Conservation (phyloP, 2,888 invertebrate species). For the Conus canariensis region DNA sequence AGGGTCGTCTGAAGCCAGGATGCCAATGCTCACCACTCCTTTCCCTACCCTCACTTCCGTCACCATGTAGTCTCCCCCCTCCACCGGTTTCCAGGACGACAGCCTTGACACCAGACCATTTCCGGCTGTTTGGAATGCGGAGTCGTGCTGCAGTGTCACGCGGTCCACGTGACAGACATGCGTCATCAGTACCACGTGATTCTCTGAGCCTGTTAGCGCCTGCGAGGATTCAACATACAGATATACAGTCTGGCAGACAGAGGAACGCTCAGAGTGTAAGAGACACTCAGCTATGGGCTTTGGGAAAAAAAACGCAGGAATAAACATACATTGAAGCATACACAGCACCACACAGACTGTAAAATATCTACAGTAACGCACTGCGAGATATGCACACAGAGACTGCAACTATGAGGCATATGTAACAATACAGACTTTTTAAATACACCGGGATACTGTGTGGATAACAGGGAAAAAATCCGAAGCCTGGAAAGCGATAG, state of each 20-base stretch:
- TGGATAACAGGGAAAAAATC: too few relatives aligned
- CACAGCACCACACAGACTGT: too few relatives aligned
- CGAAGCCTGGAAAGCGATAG: too few relatives aligned
- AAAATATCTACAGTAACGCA: too few relatives aligned
- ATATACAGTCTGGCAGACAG: neutral
- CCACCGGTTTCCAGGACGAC: constrained; percentile 35
- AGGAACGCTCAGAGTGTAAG: too few relatives aligned
- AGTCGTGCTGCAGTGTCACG: constrained; percentile 22
- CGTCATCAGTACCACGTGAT: constrained; percentile 34
- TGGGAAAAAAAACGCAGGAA: too few relatives aligned
- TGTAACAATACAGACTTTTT: too few relatives aligned
- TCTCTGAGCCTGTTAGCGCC: neutral
- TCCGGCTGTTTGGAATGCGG: neutral
- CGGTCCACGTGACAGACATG: constrained; percentile 41
- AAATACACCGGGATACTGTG: too few relatives aligned
- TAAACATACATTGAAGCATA: too few relatives aligned
- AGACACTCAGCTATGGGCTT: too few relatives aligned
- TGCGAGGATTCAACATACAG: neutral
- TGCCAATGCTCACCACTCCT: constrained; percentile 21
- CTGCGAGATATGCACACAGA: too few relatives aligned
- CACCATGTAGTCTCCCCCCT: constrained; percentile 3
- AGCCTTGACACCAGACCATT: neutral
- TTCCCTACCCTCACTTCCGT: constrained; percentile 16
- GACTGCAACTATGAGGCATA: too few relatives aligned
- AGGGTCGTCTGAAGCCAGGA: neutral